Base-by-base conservation (phyloP, 2,113 vertebrate genomes). In the Hylia prasina region DNA sequence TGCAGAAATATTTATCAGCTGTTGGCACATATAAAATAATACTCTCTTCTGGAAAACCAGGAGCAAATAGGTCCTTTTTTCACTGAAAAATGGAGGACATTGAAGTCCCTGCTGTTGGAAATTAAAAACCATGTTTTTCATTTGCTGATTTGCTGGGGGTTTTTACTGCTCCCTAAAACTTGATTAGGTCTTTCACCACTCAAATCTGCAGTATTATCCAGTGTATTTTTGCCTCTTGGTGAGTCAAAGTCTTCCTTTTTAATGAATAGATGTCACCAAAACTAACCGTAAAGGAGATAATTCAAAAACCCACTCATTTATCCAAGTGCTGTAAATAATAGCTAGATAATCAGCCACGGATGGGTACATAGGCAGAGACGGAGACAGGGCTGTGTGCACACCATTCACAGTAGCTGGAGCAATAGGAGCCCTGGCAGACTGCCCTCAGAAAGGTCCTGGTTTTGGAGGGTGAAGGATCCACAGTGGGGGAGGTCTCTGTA, bases 1-100 rank as follows among this genome's bases (percentile, higher is more conserved):
- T 54, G 48, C 94, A 93, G 92, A 94, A 96, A 96, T 91, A 93
- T 96, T 96, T 97, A 95, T 91, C 96, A 88, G 84, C 89, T 92
- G 90, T 90, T 95, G 90, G 95, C 69, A 96, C 54, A 61, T 57
- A 60, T 11, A 97, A 97, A 97, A 95, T 84, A 96, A 90, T 40
- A 77, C 45, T 66, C 17, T 69, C 39, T 82, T 78, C 82, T 88
- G 89, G 25, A 91, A 97, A 91, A 84, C 37, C 40, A 80, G 9
- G 77, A 94, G 93, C 83, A 96, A 96, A 88, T 53, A 82, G 18
- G 25, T 53, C 33, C 35, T 85, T 84, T 94, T 93, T 69, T 71
- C 78, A 69, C 81, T 71, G 56, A 83, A 97, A 98, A 96, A 93
- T 54, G 33, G 82, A 96, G 95, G 70, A 83, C 3, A 25, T 79